Base-by-base conservation (phyloP, 1,140 invertebrate genomes). In the Aphidius gifuensis region DNA sequence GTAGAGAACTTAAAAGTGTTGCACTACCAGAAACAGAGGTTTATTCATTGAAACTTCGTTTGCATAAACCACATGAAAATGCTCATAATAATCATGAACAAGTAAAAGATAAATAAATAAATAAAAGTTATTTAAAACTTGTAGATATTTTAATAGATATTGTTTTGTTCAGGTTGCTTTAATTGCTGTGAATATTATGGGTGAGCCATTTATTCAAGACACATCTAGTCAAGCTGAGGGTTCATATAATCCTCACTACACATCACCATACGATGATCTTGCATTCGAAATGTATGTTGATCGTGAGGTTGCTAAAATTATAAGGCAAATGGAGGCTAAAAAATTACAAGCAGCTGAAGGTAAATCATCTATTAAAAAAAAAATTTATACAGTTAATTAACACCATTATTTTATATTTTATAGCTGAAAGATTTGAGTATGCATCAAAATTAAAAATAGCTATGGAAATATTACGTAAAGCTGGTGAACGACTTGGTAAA, bases 231-330 rank as follows among this genome's bases (percentile, higher is more conserved):
- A 83, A 68, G 70, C 76, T 3, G 79, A 82, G 56, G 75, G 79
- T 32, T 65, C 79, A 2, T 80, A 79, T 58, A 82, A 84, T 70
- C 83, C 85, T 11, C 84, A 87, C 66, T 87, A 89, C 60, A 88
- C 88, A 59, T 96, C 93, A 2, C 89, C 92, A 0, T 92, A 94
- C 69, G 94, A 98, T 74, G 94, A 98, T 79, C 81, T 98, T n/a
- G 90, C 94, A 0, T 97, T 97, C 80, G 92, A 94, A 55, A 98
- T 98, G 94, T 98, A 98, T 72, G 93, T 97, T 7, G 94, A 97
- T 77, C 88, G 89, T n/a, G 93, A 96, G 68, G 90, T 96, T 5
- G 92, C 92, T 0, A 88, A 89, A 68, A 86, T 94, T 49, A 92
- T 98, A n/a, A 83, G 92, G 11, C 87, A 87, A 71, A 85, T 98